These are phyloP conservation scores for Lates calcarifer DNA, from an alignment of 2,113 vertebrate genomes.

Conservation along the genomic window DNA sequence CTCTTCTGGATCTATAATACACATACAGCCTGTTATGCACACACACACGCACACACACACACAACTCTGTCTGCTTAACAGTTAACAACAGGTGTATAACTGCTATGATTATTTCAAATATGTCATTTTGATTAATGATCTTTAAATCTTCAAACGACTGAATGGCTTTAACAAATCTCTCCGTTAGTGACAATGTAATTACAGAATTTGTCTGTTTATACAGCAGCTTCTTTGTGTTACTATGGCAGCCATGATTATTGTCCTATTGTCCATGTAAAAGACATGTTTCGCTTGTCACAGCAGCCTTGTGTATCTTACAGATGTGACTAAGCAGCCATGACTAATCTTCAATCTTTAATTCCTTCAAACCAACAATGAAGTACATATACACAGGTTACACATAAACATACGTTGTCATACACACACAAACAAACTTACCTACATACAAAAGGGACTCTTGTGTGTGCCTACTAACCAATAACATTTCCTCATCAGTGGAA, in stretches of 20 bases:
- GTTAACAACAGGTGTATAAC: background rate
- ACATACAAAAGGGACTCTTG: background rate
- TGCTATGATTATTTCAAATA: too few species aligned
- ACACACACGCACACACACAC: slow-evolving; percentile 1
- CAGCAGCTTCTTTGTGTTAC: slow-evolving; percentile 32
- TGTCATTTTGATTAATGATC: too few species aligned
- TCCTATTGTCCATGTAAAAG: slow-evolving; percentile 44
- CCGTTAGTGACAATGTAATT: slow-evolving; percentile 32
- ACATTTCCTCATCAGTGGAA: background rate
- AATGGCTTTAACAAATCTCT: slow-evolving; percentile 14
- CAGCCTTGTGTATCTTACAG: slow-evolving; percentile 30
- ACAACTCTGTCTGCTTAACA: background rate
- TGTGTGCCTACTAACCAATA: background rate
- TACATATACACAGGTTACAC: slow-evolving; percentile 5
- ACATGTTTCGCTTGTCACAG: slow-evolving; percentile 35
- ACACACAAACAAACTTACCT: slow-evolving; percentile 9
- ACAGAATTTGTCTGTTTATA: slow-evolving; percentile 31
- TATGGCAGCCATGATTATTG: slow-evolving; percentile 51
- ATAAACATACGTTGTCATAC: background rate
- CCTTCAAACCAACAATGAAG: slow-evolving; percentile 21
- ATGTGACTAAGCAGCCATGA: slow-evolving; percentile 56
- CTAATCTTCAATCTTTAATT: slow-evolving; percentile 58
- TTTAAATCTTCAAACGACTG: background rate
- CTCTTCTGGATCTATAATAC: slow-evolving; percentile 14
- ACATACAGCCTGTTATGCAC: background rate